Evolutionary conservation across 2,797 vertebrate species (phyloP).

Genomic region (Cetoscarus ocellatus): DNA sequence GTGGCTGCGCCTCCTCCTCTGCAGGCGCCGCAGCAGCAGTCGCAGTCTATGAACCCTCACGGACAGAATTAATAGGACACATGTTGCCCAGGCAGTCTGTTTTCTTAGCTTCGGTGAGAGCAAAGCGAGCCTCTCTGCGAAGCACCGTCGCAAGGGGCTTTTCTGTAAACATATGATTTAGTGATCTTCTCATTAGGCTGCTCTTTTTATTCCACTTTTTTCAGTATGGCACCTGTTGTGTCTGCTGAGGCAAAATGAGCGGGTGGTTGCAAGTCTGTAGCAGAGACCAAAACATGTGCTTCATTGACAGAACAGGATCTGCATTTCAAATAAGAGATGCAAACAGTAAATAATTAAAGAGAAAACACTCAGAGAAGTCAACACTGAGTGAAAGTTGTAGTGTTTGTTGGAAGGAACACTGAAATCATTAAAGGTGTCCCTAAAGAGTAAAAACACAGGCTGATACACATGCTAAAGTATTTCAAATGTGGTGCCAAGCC

Average conservation of each 20-base stretch:
- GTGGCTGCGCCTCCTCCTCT: conserved; percentile 38
- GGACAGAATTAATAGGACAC: conserved; percentile 62
- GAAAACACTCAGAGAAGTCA: conserved; percentile 52
- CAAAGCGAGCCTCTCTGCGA: conserved; percentile 35
- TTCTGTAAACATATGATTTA: conserved; percentile 67
- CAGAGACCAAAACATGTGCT: conserved; percentile 24
- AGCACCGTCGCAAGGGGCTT: conserved; percentile 30
- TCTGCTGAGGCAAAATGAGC: conserved; percentile 17
- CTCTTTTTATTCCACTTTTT: conserved; percentile 4
- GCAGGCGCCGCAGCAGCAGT: conserved; percentile 31
- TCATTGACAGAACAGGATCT: conserved; percentile 41
- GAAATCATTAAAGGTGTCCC: conserved; percentile 27
- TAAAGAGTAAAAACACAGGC: background rate
- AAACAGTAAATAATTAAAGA: conserved; percentile 71
- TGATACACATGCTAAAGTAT: conserved; percentile 22
- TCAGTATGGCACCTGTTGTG: conserved; percentile 52
- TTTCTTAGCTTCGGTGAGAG: conserved; percentile 43
- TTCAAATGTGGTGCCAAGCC: conserved; percentile 24
- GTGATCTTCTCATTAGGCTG: conserved; percentile 60
- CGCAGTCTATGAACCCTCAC: conserved; percentile 39
- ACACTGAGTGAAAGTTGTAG: conserved; percentile 50
- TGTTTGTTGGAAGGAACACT: conserved; percentile 19
- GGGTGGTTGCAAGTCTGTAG: conserved; percentile 16
- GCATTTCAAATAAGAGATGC: conserved; percentile 61
- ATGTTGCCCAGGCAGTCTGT: conserved; percentile 54